phyloP scores from a whole-genome alignment of 2,113 vertebrate species.

The Anolis carolinensis region DNA sequence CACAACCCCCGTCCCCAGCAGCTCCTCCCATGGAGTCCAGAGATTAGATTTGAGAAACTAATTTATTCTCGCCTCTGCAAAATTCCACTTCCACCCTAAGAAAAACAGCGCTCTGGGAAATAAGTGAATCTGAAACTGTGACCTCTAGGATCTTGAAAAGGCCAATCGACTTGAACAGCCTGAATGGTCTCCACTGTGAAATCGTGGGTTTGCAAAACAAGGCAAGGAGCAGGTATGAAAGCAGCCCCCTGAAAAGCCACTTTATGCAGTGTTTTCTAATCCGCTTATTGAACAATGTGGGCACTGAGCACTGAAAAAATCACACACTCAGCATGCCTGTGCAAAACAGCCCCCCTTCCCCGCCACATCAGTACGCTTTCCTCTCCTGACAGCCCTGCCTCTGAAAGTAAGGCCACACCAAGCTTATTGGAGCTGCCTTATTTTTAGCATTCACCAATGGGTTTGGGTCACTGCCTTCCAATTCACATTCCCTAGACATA shows the following conservation, averaged over 20 bases:
- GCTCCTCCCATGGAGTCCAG: not conserved
- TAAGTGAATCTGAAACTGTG: constrained; percentile 68
- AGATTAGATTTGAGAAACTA: not conserved
- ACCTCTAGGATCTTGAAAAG: constrained; percentile 65
- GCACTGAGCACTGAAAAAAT: constrained; percentile 59
- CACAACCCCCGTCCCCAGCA: not conserved
- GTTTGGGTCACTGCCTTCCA: constrained; percentile 36
- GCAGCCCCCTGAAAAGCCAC: constrained; percentile 64
- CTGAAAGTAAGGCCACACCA: not conserved
- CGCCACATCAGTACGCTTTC: constrained; percentile 36
- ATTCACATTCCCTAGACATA: constrained; percentile 19
- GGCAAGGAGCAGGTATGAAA: constrained; percentile 66
- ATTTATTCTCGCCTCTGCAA: not conserved
- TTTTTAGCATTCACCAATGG: not conserved
- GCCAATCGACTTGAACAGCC: constrained; percentile 75
- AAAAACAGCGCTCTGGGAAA: constrained; percentile 58
- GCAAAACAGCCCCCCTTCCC: constrained; percentile 28
- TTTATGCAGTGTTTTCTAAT: constrained; percentile 63
- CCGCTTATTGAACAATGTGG: constrained; percentile 66
- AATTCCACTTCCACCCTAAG: not conserved
- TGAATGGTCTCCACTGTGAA: constrained; percentile 49
- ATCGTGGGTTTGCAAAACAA: constrained; percentile 54
- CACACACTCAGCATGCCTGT: constrained; percentile 57
- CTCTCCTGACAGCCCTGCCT: constrained; percentile 31
- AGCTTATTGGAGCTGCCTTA: constrained; percentile 1